Percentiles rank a stretch among this genome's conserved stretches.
Conservation (phyloP, 2,888 invertebrate genomes). For the Oscheius onirici region DNA sequence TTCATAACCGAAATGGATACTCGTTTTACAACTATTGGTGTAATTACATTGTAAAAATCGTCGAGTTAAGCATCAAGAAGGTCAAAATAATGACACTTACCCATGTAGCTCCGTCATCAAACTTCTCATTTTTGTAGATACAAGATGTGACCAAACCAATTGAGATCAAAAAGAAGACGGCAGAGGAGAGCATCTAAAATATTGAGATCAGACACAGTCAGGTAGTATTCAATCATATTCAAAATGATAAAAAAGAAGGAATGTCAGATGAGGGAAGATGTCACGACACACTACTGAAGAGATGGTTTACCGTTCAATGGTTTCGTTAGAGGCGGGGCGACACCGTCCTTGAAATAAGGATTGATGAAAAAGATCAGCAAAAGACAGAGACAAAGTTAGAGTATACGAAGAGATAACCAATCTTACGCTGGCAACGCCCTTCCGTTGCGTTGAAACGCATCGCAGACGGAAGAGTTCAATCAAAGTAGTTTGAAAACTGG, state of each 20-base stretch:
- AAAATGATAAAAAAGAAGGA: not conserved
- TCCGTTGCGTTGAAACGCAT: slow-evolving; percentile 10
- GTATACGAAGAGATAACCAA: not conserved
- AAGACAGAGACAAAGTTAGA: not conserved
- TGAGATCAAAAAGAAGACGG: slow-evolving; percentile 12
- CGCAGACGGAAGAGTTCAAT: not conserved
- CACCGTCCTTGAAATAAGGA: slow-evolving; percentile 26
- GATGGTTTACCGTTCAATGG: not conserved
- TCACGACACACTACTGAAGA: not conserved
- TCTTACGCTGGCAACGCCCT: slow-evolving; percentile 7
- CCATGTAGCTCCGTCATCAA: slow-evolving; percentile 55
- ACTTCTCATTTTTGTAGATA: slow-evolving; percentile 49
- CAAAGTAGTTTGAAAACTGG: too few species aligned
- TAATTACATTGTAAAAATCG: not conserved
- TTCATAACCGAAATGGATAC: not conserved
- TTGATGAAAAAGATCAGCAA: slow-evolving; percentile 17
- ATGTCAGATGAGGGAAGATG: not conserved
- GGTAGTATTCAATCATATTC: too few species aligned
- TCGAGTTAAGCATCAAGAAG: too few species aligned
- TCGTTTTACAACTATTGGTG: not conserved
- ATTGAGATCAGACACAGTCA: too few species aligned
- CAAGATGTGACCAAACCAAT: slow-evolving; percentile 25
- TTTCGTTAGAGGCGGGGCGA: slow-evolving; percentile 16
- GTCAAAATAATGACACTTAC: slow-evolving; percentile 34
- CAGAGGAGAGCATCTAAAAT: not conserved